A percentile compares a stretch with the other conserved stretches of the same genome.
Conservation (phyloP, 30 jellyfish, hydroid and myxozoan species). For the Aurelia sp. region DNA sequence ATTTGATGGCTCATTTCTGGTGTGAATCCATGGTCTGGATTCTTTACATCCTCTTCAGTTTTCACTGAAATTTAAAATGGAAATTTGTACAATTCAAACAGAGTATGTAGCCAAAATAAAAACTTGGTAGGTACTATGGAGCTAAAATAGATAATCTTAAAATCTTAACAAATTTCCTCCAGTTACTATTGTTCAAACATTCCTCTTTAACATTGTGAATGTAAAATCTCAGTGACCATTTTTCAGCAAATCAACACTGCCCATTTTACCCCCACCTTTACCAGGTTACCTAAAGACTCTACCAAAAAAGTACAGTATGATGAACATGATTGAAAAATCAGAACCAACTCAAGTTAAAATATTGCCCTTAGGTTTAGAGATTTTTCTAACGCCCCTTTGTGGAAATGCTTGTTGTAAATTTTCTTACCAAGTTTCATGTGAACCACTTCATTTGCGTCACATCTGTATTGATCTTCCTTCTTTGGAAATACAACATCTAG, state of each 20-base stretch:
- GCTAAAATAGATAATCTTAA: too few relatives aligned
- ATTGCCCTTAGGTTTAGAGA: neutral
- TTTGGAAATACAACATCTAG: slow-evolving; percentile 60
- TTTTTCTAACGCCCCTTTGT: too few relatives aligned
- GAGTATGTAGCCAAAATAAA: neutral
- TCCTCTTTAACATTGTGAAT: too few relatives aligned
- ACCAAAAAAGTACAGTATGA: neutral
- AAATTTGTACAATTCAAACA: neutral
- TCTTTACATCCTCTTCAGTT: slow-evolving; percentile 79
- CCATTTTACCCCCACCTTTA: too few relatives aligned
- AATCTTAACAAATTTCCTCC: too few relatives aligned
- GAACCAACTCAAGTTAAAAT: too few relatives aligned
- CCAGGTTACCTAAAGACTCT: neutral
- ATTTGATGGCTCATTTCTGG: slow-evolving; percentile 99
- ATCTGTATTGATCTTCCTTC: slow-evolving; percentile 81
- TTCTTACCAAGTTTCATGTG: slow-evolving; percentile 86
- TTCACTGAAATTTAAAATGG: slow-evolving; percentile 49
- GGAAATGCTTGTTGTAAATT: neutral
- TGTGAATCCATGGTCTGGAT: slow-evolving; percentile 55
- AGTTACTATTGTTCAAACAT: too few relatives aligned
- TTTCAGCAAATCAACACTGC: too few relatives aligned
- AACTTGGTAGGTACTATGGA: too few relatives aligned
- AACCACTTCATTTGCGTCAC: slow-evolving; percentile 85
- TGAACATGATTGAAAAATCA: too few relatives aligned
- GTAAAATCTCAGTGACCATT: too few relatives aligned